Percentiles rank a stretch among this genome's conserved stretches.
phyloP scores from a whole-genome alignment of 2,888 invertebrate species.

The Chrysotoxum bicinctum region DNA sequence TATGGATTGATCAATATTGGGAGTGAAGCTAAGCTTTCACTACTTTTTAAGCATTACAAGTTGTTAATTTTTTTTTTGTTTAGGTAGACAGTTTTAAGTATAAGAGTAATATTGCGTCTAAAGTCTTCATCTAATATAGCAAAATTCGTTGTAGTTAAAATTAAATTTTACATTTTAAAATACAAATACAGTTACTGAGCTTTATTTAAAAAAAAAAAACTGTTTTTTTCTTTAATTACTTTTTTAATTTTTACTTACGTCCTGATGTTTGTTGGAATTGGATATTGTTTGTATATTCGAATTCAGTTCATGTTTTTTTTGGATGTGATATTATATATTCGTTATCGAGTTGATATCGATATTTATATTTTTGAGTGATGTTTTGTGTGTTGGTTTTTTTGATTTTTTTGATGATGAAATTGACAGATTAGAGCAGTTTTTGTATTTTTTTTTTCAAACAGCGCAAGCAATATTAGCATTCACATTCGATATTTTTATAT shows the following conservation, averaged over 20 bases:
- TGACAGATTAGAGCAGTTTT: slow-evolving; percentile 65
- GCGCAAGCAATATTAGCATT: slow-evolving; percentile 69
- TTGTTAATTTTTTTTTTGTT: slow-evolving; percentile 14
- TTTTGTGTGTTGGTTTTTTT: slow-evolving; percentile 59
- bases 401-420: slow-evolving; percentile 62
- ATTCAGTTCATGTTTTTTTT: slow-evolving; percentile 62
- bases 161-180: slow-evolving; percentile 57
- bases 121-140: slow-evolving; percentile 65
- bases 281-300: slow-evolving; percentile 63
- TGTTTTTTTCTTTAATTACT: slow-evolving; percentile 15
- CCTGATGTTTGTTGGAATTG: slow-evolving; percentile 72
- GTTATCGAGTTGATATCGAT: slow-evolving; percentile 57
- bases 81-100: slow-evolving; percentile 46
- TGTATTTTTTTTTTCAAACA: slow-evolving; percentile 34
- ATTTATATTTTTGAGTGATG: slow-evolving; percentile 59
- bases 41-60: slow-evolving; percentile 52
- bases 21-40: slow-evolving; percentile 58
- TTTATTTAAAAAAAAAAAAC: slow-evolving; percentile 34
- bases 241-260: slow-evolving; percentile 75
- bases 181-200: slow-evolving; percentile 64
- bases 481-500: slow-evolving; percentile 50
- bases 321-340: slow-evolving; percentile 64
- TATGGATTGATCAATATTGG: slow-evolving; percentile 44
- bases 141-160: slow-evolving; percentile 44
- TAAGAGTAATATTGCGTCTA: slow-evolving; percentile 60